Evolutionary conservation across 2,888 invertebrate species (phyloP), one percentile per base, ranked within the genome.

Genomic region (Zygaena filipendulae): DNA sequence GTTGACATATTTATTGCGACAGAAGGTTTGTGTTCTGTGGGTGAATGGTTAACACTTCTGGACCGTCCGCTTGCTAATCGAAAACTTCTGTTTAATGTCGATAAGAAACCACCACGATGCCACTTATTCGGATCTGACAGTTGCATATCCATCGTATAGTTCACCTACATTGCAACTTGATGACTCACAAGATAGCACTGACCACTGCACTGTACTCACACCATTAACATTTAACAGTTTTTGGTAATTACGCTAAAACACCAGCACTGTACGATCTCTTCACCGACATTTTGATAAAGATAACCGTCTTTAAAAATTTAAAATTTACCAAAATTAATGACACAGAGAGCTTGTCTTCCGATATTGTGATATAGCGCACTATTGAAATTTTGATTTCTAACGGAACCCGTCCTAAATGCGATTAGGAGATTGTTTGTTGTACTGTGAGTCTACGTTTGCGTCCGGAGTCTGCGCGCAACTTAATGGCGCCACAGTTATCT

Each of bases 21-120:
- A n/a, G n/a, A n/a, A n/a, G n/a, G n/a, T n/a, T n/a, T n/a, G n/a
- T n/a, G n/a, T n/a, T n/a, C n/a, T n/a, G n/a, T n/a, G n/a, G 58
- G 59, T 10, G 62, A 62, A 36, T 39, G 66, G 35, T 41, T 56
- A 25, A 43, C 47, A 48, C 53, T 61, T 43, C 54, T 63, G 9
- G 69, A 52, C 46, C 61, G 74, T 20, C 60, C 60, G 35, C 59
- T 61, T 12, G 61, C 47, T 34, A 77, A 49, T 29, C 80, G 69
- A 56, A 79, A 75, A 54, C 80, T 80, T 49, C 75, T 64, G 46
- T 80, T 79, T 10, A 79, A 55, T 33, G 66, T 58, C 34, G 70
- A 75, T 47, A 80, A 59, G 58, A 80, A 74, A 35, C 79, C 74
- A 42, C 72, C 72, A 37, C 71, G 66, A 50, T 68, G 66, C 72